These are phyloP conservation scores for Acanthoscelides obtectus DNA, from an alignment of 2,888 invertebrate species.

Conservation along the genomic window DNA sequence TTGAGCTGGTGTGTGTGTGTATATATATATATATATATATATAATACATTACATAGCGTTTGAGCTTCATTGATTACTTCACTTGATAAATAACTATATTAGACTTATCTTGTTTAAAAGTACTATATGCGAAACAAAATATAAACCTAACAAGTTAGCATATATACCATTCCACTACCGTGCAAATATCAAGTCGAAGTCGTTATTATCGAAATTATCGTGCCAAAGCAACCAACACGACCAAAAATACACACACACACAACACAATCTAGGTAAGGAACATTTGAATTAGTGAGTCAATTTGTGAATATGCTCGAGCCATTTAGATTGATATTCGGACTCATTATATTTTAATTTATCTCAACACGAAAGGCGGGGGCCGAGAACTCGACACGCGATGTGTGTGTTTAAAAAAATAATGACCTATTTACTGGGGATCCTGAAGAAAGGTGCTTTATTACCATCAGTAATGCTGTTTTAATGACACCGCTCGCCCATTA, in stretches of 20 bases:
- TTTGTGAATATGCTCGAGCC: not conserved
- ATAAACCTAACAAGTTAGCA: too few relatives aligned
- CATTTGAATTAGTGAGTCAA: not conserved
- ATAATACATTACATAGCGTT: too few relatives aligned
- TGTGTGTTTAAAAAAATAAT: not conserved
- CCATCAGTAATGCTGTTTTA: not conserved
- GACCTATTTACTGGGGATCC: not conserved
- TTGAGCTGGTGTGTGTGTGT: too few relatives aligned
- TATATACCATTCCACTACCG: too few relatives aligned
- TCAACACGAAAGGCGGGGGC: not conserved
- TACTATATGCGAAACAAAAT: too few relatives aligned
- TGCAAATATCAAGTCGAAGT: not conserved
- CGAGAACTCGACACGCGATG: not conserved
- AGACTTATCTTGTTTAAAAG: too few relatives aligned
- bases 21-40: too few relatives aligned
- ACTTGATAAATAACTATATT: too few relatives aligned
- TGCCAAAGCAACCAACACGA: not conserved
- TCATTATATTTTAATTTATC: not conserved
- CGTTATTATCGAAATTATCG: not conserved
- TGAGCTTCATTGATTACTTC: too few relatives aligned
- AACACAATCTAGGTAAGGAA: not conserved
- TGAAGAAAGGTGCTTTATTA: not conserved
- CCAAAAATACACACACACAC: not conserved
- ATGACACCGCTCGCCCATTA: not conserved
- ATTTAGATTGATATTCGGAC: not conserved